Conservation (phyloP, 1,140 invertebrate species). For the Philopotamus ludificatus region DNA sequence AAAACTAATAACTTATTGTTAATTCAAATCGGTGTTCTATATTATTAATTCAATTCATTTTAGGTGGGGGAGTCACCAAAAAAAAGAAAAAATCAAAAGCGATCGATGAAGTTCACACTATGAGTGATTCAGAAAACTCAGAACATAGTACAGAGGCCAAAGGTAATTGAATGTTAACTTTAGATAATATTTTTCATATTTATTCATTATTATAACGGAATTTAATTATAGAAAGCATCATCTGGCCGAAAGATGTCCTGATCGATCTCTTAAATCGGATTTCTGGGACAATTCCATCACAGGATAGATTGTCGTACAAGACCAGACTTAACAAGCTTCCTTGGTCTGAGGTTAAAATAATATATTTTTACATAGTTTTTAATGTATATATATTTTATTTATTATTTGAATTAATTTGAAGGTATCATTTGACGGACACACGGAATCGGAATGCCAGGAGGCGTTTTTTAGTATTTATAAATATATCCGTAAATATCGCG, state of each 20-base stretch:
- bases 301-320: background rate
- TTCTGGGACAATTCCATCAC: background rate
- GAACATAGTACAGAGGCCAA: background rate
- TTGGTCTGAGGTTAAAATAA: background rate
- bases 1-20: too few species aligned
- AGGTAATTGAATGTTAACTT: background rate
- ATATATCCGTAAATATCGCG: background rate
- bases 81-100: too few species aligned
- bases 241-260: background rate
- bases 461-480: background rate
- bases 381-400: background rate
- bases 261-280: background rate
- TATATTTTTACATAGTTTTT: background rate
- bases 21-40: too few species aligned
- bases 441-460: background rate
- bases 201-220: background rate
- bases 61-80: too few species aligned
- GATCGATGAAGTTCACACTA: background rate
- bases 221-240: background rate
- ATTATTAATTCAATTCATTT: too few species aligned
- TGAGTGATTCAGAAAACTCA: background rate
- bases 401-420: background rate
- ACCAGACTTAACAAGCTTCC: background rate
- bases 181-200: background rate
- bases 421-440: background rate